Base-by-base conservation (phyloP, 1,140 invertebrate genomes). In the Campoletis sonorensis region DNA sequence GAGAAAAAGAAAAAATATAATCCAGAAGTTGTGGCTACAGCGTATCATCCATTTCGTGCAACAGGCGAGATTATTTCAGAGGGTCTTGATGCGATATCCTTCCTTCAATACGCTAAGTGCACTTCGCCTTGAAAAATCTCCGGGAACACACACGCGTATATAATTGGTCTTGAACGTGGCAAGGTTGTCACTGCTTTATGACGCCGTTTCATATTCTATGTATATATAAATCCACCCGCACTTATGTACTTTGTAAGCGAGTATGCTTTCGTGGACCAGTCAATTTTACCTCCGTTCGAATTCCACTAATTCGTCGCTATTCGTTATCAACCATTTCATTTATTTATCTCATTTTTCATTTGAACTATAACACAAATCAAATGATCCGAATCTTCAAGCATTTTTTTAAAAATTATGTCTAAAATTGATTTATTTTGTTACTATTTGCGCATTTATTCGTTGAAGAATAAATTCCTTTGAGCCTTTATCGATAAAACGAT, bases 121-220 rank as follows among this genome's bases (percentile, higher is more conserved):
- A 78, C 76, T 78, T 78, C 61, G 76, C 76, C 76, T 78, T 78
- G 76, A 78, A 78, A 61, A 78, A 78, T 26, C 54, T 37, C 76
- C 61, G 61, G 30, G 58, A 67, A 54, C 67, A 70, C 67, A 70
- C 67, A 67, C 75, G 61, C 33, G 61, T 67, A 61, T 77, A 78
- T 78, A 78, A 78, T 78, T 78, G 76, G 61, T 78, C 76, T 78
- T 78, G 54, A 67, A 78, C 13, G 76, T 64, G 76, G 76, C 76
- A 78, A 78, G 76, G 76, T 67, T 64, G 61, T 61, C 73, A 77
- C 54, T 77, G 30, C 18, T 40, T 27, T 64, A n/a, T 33, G 3
- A 70, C 67, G 27, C 67, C 33, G 16, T 70, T 33, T 70, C 30
- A 70, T 33, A 8, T 5, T 70, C 2, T 70, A 18, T n/a, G 23